phyloP scores from a whole-genome alignment of 2,113 vertebrate species.

The Erythrolamprus reginae region DNA sequence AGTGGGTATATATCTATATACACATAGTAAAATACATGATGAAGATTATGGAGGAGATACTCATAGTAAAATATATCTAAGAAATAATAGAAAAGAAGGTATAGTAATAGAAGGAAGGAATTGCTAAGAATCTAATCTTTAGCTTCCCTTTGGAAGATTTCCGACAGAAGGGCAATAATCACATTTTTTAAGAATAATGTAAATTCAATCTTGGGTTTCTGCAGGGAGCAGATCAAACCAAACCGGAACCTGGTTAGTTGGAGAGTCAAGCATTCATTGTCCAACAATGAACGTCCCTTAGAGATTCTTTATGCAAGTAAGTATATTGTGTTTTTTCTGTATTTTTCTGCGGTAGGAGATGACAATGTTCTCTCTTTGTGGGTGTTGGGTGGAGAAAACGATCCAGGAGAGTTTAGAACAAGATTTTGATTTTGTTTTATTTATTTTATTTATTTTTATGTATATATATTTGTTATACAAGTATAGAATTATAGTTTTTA shows the following conservation, averaged over 20 bases:
- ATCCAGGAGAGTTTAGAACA: background rate
- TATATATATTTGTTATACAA: too few species aligned
- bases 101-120: too few species aligned
- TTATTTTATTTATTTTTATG: too few species aligned
- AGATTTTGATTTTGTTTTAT: background rate
- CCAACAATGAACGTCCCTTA: background rate
- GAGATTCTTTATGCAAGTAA: slow-evolving; percentile 28
- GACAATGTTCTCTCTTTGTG: background rate
- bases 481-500: too few species aligned
- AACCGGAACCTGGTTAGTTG: slow-evolving; percentile 14
- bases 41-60: too few species aligned
- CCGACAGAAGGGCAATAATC: background rate
- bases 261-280: background rate
- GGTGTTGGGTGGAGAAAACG: background rate
- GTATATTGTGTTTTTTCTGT: background rate
- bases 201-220: background rate
- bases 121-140: background rate
- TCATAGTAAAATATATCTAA: too few species aligned
- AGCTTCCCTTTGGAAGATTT: background rate
- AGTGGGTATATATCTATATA: too few species aligned
- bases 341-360: background rate
- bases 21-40: too few species aligned
- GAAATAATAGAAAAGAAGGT: too few species aligned
- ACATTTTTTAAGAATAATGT: background rate
- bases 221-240: background rate